Percentiles rank a stretch among this genome's conserved stretches.
Conservation (phyloP, 2,113 vertebrate genomes). For the Platysteira castanea region DNA sequence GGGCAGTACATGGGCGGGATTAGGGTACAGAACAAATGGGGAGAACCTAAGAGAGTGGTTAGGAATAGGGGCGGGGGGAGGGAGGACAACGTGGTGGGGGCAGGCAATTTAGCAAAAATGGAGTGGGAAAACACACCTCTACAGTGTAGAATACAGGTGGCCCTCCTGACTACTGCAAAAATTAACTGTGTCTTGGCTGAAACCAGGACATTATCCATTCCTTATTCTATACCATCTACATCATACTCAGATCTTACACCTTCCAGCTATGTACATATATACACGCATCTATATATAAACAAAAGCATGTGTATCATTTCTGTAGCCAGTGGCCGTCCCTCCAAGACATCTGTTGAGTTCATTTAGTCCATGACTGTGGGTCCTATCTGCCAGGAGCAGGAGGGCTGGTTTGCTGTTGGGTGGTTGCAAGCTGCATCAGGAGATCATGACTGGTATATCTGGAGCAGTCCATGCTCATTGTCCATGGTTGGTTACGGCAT, state of each 20-base stretch:
- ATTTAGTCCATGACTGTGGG: neutral
- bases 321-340: neutral
- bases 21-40: no score
- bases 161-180: neutral
- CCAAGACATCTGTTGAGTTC: neutral
- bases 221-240: neutral
- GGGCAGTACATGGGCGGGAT: no score
- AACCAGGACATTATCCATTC: neutral
- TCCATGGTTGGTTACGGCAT: neutral
- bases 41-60: no score
- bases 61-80: no score
- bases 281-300: neutral
- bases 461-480: rapidly evolving
- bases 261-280: neutral
- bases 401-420: neutral
- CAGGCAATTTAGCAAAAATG: no score
- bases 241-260: neutral
- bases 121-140: no score
- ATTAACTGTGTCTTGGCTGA: neutral
- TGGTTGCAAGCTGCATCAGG: neutral
- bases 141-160: neutral
- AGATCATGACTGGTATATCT: rapidly evolving
- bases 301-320: neutral
- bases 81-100: no score
- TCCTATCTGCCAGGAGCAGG: neutral